Base-by-base conservation (phyloP, 2,113 vertebrate genomes). In the Thryonomys swinderianus region DNA sequence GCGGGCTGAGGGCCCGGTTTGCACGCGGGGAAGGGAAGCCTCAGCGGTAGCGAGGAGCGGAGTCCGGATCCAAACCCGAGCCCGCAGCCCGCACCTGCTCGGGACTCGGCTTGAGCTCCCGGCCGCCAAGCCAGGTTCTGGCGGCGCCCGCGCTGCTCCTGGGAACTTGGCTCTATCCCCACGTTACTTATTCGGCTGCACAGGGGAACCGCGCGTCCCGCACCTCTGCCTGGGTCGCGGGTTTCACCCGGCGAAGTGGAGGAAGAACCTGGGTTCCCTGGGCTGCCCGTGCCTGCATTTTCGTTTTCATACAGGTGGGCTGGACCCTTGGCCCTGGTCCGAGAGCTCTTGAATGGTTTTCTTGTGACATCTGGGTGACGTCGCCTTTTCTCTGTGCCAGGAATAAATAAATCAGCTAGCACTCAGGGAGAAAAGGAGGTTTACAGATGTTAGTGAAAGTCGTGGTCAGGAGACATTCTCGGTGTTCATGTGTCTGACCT, bases 101-200 rank as follows among this genome's bases (percentile, higher is more conserved):
- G 0, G 0, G 25, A 0, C 7, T 12, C 32, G 20, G 34, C 51
- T 18, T n/a, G 0, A n/a, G 34, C 14, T 12, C 40, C 37, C 25
- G 7, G 18, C 32, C 3, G 37, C 40, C 1, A 34, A 45, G 14
- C 21, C 25, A 23, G 48, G 27, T 64, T 18, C 1, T 4, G 7
- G 59, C 32, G 1, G 59, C 37, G 1, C 14, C n/a, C 76, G 1
- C 7, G 21, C 88, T 25, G 32, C 61, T 17, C 4, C 45, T 4
- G 0, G 53, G 12, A 66, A 14, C 16, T 37, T 0, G 27, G 11
- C 69, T 27, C 14, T 21, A 30, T 9, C 59, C 51, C 82, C 11
- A 3, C 34, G 5, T 23, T 37, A 0, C 4, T 45, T 4, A 10
- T 30, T 42, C 42, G 1, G 11, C 2, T 13, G 89, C 32, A 27